Percentiles rank a stretch among this genome's conserved stretches.
Evolutionary conservation across 2,888 invertebrate genomes (phyloP).

Genomic region (Cataglyphis rosenhaueri): DNA sequence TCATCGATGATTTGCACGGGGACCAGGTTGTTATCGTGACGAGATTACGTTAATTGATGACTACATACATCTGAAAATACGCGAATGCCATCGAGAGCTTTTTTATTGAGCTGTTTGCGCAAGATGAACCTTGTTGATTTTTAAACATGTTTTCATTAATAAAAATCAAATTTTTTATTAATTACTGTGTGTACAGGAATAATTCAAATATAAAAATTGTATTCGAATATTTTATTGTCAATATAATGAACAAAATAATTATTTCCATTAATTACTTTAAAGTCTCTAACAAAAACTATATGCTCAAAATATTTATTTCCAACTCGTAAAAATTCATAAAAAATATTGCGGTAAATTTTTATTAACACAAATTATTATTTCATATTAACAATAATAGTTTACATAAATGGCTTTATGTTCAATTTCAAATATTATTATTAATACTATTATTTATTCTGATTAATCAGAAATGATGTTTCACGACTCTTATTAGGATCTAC

Average conservation of each 20-base stretch:
- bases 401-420: not conserved
- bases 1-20: constrained; percentile 13
- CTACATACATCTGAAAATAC: not conserved
- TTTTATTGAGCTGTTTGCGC: not conserved
- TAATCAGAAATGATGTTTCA: not conserved
- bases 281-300: too few species aligned
- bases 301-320: too few species aligned
- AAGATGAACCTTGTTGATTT: not conserved
- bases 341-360: not conserved
- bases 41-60: constrained; percentile 35
- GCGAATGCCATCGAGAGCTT: not conserved
- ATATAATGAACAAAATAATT: not conserved
- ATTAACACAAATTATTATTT: not conserved
- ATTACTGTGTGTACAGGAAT: too few species aligned
- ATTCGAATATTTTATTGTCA: not conserved
- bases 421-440: not conserved
- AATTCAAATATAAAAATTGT: not conserved
- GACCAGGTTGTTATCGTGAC: constrained; percentile 5
- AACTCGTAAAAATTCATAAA: not conserved
- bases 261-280: not conserved
- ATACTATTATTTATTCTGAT: too few species aligned
- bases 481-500: not conserved
- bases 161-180: constrained; percentile 8
- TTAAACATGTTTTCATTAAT: not conserved
- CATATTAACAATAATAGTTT: not conserved